Percentiles rank a stretch among this genome's conserved stretches.
These are phyloP conservation scores for Spilarctia lutea DNA, from an alignment of 2,888 invertebrate genomes.

Conservation along the genomic window DNA sequence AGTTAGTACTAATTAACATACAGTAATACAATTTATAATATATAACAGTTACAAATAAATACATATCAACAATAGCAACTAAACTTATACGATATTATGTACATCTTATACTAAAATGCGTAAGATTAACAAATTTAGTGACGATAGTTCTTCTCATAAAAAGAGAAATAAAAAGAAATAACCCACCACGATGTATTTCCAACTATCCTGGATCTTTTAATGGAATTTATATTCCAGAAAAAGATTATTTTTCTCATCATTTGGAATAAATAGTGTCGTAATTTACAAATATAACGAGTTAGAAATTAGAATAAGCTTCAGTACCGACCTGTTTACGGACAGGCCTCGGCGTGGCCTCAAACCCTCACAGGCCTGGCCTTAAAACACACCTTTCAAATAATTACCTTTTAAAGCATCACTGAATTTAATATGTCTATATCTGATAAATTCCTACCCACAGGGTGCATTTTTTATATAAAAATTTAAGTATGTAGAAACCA, in stretches of 20 bases:
- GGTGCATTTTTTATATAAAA: no score
- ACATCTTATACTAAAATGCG: constrained; percentile 9
- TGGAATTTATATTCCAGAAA: constrained; percentile 40
- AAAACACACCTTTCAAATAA: neutral
- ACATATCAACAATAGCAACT: constrained; percentile 1
- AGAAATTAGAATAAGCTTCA: neutral
- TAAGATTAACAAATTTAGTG: constrained; percentile 14
- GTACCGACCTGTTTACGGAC: neutral
- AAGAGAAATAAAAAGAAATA: neutral
- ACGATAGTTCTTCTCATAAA: neutral
- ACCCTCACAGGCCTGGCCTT: neutral
- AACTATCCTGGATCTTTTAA: constrained; percentile 24
- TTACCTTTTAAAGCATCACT: neutral
- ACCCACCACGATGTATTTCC: neutral
- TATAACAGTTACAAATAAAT: constrained; percentile 6
- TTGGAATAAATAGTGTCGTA: constrained; percentile 48
- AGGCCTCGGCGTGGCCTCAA: neutral
- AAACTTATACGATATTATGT: constrained; percentile 15
- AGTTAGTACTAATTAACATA: neutral
- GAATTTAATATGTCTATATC: neutral
- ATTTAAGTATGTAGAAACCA: no score
- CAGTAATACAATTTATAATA: neutral
- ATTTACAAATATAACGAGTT: constrained; percentile 39
- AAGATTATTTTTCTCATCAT: constrained; percentile 29
- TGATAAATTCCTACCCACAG: no score